phyloP scores from a whole-genome alignment of 2,888 invertebrate species.

The Papilio demoleus region DNA sequence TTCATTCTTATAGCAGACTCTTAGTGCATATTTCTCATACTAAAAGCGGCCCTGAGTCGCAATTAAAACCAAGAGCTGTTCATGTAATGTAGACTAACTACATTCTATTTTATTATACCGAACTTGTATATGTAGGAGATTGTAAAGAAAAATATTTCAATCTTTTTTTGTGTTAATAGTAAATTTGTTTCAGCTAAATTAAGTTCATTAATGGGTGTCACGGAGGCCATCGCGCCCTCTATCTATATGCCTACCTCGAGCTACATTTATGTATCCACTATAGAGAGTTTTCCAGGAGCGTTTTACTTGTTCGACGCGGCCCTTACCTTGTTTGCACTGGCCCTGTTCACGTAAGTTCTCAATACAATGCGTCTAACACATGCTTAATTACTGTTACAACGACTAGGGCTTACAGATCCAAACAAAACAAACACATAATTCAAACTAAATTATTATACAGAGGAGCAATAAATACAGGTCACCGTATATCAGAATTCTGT shows the following conservation, averaged over 20 bases:
- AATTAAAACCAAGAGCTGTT: not conserved
- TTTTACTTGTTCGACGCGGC: conserved; percentile 82
- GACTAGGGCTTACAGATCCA: too few species aligned
- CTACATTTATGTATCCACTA: conserved; percentile 78
- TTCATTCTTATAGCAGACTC: not conserved
- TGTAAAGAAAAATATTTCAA: too few species aligned
- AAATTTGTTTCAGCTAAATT: conserved; percentile 68
- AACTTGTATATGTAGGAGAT: too few species aligned
- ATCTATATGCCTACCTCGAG: conserved; percentile 83
- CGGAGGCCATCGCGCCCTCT: conserved; percentile 82
- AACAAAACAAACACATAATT: not conserved
- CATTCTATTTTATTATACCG: too few species aligned
- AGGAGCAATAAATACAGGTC: too few species aligned
- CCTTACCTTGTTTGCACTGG: conserved; percentile 71
- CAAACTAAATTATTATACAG: too few species aligned
- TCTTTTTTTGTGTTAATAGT: not conserved
- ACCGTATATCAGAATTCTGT: too few species aligned
- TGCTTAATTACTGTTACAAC: not conserved
- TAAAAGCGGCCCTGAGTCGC: not conserved
- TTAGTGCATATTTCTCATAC: not conserved
- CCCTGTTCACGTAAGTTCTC: conserved; percentile 72
- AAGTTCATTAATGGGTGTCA: conserved; percentile 82
- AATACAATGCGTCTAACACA: not conserved
- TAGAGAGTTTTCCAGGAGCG: conserved; percentile 79
- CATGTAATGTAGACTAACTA: too few species aligned